Evolutionary conservation across 2,113 vertebrate genomes (phyloP).

Genomic region (Rattus rattus): DNA sequence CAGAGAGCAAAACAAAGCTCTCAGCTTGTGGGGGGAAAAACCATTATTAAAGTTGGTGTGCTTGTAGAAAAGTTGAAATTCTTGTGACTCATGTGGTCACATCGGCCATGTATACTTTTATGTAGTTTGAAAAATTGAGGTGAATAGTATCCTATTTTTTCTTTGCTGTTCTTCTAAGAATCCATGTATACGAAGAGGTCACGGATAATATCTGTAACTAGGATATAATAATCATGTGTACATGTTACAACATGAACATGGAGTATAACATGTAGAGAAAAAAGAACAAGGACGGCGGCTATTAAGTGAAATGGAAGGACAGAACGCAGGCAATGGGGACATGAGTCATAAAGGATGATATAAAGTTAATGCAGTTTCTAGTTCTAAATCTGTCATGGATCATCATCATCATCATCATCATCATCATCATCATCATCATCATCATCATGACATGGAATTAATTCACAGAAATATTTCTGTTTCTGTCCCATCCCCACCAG

Average conservation of each 20-base stretch:
- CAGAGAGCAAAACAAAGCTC: neutral
- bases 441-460: too few relatives aligned
- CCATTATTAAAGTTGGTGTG: neutral
- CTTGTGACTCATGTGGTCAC: neutral
- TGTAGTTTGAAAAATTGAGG: neutral
- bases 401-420: too few relatives aligned
- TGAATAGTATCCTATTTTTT: neutral
- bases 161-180: neutral
- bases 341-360: neutral
- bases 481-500: too few relatives aligned
- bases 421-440: too few relatives aligned
- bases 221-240: neutral
- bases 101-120: neutral
- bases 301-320: too few relatives aligned
- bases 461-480: too few relatives aligned
- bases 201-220: neutral
- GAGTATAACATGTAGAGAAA: neutral
- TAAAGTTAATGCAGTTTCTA: neutral
- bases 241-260: neutral
- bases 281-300: neutral
- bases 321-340: neutral
- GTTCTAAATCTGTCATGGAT: neutral
- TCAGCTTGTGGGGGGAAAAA: neutral
- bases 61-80: neutral
- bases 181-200: neutral